A percentile compares a stretch with the other conserved stretches of the same genome.
Evolutionary conservation across 1,140 invertebrate genomes (phyloP).

Genomic region (Vanessa atalanta): DNA sequence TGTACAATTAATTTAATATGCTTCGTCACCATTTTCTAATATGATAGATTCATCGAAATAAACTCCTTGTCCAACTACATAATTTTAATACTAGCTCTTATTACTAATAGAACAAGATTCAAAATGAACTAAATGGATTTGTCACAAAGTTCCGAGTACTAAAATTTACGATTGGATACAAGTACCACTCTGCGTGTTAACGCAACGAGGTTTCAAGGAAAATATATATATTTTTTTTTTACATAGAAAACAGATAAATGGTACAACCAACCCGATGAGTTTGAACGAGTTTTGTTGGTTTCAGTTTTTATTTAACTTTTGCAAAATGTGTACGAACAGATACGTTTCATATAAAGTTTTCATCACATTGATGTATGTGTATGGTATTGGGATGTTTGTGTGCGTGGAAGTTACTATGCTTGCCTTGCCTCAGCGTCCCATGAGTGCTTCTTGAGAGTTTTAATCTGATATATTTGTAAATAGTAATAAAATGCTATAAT

Average conservation of each 20-base stretch:
- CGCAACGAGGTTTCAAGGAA: conserved; percentile 1
- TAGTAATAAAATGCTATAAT: too few species aligned
- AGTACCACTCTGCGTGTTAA: conserved; percentile 6
- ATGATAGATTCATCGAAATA: too few species aligned
- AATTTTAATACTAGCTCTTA: not conserved
- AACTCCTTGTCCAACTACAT: too few species aligned
- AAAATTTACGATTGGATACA: conserved; percentile 4
- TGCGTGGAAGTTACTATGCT: too few species aligned
- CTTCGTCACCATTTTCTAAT: too few species aligned
- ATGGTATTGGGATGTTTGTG: not conserved
- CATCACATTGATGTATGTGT: not conserved
- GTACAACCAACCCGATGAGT: not conserved
- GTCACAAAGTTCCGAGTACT: conserved; percentile 2
- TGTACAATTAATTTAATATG: too few species aligned
- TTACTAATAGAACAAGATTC: not conserved
- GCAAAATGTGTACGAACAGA: not conserved
- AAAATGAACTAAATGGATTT: not conserved
- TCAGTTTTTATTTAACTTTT: conserved; percentile 5
- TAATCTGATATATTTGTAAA: too few species aligned
- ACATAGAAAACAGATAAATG: conserved; percentile 6
- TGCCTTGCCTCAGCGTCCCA: too few species aligned
- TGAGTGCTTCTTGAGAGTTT: too few species aligned
- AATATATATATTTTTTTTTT: conserved; percentile 3
- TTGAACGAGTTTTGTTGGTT: conserved; percentile 1
- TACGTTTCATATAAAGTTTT: not conserved